Evolutionary conservation across 1,140 invertebrate genomes (phyloP).

Genomic region (Caerostris darwini): DNA sequence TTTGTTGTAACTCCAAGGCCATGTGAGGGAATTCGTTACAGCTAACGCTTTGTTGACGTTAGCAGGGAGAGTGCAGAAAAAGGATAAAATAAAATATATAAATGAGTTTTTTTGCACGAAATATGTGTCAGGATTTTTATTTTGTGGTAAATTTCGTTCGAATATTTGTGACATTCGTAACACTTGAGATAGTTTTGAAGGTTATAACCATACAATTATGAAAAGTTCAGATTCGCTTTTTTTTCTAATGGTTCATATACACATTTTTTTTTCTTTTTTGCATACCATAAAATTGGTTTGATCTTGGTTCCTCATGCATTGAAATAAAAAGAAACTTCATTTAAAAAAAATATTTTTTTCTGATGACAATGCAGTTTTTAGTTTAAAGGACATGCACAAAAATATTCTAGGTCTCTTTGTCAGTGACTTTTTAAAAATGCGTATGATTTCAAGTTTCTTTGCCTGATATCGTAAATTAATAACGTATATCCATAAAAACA

Average conservation of each 20-base stretch:
- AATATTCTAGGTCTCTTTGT: too few relatives aligned
- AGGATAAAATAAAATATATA: neutral
- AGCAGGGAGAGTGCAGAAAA: neutral
- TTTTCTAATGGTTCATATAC: neutral
- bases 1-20: slow-evolving; percentile 28
- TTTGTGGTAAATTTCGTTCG: neutral
- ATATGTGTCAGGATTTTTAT: slow-evolving; percentile 37
- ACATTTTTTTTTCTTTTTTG: too few relatives aligned
- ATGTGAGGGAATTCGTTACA: neutral
- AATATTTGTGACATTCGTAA: slow-evolving; percentile 37
- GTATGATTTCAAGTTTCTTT: too few relatives aligned
- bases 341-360: too few relatives aligned
- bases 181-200: slow-evolving; percentile 36
- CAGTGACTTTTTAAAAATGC: too few relatives aligned
- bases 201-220: slow-evolving; percentile 15
- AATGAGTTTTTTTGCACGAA: slow-evolving; percentile 36
- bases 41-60: neutral
- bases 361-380: too few relatives aligned
- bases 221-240: neutral
- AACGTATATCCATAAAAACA: too few relatives aligned
- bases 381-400: too few relatives aligned
- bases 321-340: too few relatives aligned
- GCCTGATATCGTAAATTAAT: too few relatives aligned
- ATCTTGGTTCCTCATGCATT: too few relatives aligned
- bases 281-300: too few relatives aligned